phyloP scores from a whole-genome alignment of 2,888 invertebrate genomes.

The Caenorhabditis plicata region DNA sequence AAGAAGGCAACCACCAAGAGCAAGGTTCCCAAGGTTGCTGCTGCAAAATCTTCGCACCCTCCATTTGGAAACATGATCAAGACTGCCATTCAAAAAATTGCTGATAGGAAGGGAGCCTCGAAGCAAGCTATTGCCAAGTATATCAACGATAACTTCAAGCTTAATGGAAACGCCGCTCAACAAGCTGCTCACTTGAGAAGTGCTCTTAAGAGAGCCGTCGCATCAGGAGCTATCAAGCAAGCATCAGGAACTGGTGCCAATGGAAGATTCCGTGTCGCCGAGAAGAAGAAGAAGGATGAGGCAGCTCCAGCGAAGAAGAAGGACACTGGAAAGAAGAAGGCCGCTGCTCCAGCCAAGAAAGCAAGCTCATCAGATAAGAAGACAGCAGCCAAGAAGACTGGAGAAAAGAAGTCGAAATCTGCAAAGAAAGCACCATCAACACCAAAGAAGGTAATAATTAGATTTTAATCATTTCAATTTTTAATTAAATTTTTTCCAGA shows the following conservation, averaged over 20 bases:
- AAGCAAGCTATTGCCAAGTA: constrained; percentile 68
- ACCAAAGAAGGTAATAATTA: constrained; percentile 35
- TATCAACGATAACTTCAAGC: constrained; percentile 66
- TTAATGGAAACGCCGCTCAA: constrained; percentile 60
- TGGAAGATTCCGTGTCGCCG: constrained; percentile 52
- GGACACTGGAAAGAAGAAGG: constrained; percentile 22
- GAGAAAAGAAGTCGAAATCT: constrained; percentile 5
- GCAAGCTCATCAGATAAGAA: constrained; percentile 15
- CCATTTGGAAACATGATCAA: constrained; percentile 67
- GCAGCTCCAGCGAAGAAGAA: constrained; percentile 24
- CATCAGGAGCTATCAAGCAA: constrained; percentile 66
- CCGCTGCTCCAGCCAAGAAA: constrained; percentile 33
- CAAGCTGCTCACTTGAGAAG: constrained; percentile 67
- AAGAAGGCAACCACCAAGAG: constrained; percentile 2
- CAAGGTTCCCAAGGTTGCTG: constrained; percentile 15
- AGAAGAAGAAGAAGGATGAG: no score
- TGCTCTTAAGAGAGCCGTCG: constrained; percentile 67
- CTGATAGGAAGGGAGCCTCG: constrained; percentile 68
- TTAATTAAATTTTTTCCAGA: no score
- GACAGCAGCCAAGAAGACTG: constrained; percentile 6
- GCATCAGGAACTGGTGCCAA: constrained; percentile 52
- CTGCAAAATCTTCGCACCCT: constrained; percentile 58
- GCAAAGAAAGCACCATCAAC: constrained; percentile 20
- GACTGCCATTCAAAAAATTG: constrained; percentile 66
- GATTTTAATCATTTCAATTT: no score